Evolutionary conservation across 2,888 invertebrate species (phyloP).

Genomic region (Apamea anceps): DNA sequence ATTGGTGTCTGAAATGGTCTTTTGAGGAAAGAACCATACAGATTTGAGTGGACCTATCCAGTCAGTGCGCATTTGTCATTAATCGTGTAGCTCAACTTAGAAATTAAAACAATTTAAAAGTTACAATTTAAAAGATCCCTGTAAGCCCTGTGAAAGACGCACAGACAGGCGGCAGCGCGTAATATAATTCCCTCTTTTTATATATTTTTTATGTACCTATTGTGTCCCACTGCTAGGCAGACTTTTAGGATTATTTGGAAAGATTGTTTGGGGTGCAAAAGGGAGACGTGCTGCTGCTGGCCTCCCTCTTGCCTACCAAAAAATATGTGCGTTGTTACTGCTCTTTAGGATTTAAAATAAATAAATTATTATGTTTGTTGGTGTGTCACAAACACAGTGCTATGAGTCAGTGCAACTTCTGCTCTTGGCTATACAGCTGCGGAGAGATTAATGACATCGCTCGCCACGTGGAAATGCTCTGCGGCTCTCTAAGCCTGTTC

Average conservation of each 20-base stretch:
- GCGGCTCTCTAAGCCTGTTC: conserved; percentile 43
- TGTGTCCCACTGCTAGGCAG: background rate
- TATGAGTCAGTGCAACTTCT: conserved; percentile 31
- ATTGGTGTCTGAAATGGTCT: background rate
- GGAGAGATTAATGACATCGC: conserved; percentile 42
- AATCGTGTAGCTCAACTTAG: too few relatives aligned
- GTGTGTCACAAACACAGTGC: background rate
- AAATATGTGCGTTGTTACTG: too few relatives aligned
- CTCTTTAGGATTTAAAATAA: background rate
- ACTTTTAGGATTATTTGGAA: background rate
- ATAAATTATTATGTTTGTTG: conserved; percentile 1
- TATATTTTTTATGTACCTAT: too few relatives aligned
- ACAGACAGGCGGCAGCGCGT: background rate
- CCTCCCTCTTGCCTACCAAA: background rate
- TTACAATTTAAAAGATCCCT: conserved; percentile 1
- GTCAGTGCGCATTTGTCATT: too few relatives aligned
- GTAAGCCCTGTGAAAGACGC: background rate
- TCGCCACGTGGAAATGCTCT: conserved; percentile 46
- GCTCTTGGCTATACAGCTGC: conserved; percentile 29
- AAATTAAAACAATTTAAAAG: background rate
- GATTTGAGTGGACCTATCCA: too few relatives aligned
- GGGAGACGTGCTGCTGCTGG: background rate
- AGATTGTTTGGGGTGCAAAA: background rate
- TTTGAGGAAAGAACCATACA: background rate
- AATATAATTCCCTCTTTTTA: background rate